Base-by-base conservation (phyloP, 2,113 vertebrate species). In the Hystrix brachyura region DNA sequence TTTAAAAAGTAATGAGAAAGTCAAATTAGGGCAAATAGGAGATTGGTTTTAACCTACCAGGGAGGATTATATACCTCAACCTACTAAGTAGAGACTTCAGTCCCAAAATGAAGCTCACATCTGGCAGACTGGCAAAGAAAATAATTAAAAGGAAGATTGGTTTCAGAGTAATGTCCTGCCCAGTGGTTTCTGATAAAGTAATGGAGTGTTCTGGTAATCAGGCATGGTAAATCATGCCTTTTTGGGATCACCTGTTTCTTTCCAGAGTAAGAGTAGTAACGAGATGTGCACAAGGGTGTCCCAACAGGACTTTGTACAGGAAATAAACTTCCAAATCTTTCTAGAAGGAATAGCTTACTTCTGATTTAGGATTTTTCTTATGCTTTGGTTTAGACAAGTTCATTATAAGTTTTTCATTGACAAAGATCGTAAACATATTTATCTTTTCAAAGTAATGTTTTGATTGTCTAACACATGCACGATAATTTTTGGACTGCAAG, bases 1-100 rank as follows among this genome's bases (percentile, higher is more conserved):
- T 90, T 90, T 80, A 72, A 43, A 88, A 92, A 79, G 69, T 83
- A 57, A 43, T 64, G 29, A 85, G 55, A 90, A 90, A 72, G 59
- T 23, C 43, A 82, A 85, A 88, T n/a, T 59, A 65, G 67, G 25
- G 25, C 34, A 81, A 91, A 74, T 34, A 5, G 11, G 8, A n/a
- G 46, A 82, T 48, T 64, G 55, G 4, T 55, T n/a, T 38, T 82
- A 81, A 92, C 27, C 25, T 78, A 21, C 46, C 38, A 29, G 2
- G 9, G 11, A 92, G 57, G 15, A 12, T 57, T 55, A 29, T 5
- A 32, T 80, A 55, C 5, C 53, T 64, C 27, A 79, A 51, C 18
- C 29, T 53, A 83, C 25, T 6, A 51, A 64, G 7, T 9, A 91
- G 87, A 74, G 14, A 90, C 1, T 62, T 62, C 19, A 46, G 55